Conservation (phyloP, 2,888 invertebrate species). For the Onchidella celtica region DNA sequence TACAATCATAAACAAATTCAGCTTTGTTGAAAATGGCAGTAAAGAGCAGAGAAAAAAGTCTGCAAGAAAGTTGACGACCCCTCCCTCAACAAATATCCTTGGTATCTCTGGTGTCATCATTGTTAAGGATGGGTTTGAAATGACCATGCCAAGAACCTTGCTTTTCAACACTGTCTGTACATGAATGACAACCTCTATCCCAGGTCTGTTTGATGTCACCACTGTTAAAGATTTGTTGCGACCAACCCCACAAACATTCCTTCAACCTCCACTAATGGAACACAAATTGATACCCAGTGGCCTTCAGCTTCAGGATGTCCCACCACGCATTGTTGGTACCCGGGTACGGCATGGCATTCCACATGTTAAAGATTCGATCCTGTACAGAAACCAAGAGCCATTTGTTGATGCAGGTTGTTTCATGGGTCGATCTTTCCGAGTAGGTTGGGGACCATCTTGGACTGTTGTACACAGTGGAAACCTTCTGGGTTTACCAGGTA, state of each 20-base stretch:
- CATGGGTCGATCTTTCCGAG: conserved; percentile 83
- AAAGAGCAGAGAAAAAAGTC: no score
- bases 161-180: no score
- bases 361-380: conserved; percentile 69
- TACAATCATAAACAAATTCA: no score
- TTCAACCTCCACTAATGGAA: conserved; percentile 66
- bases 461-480: conserved; percentile 82
- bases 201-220: conserved; percentile 30
- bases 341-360: conserved; percentile 65
- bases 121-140: no score
- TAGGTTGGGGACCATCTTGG: conserved; percentile 88
- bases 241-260: conserved; percentile 56
- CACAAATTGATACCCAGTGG: conserved; percentile 72
- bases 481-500: conserved; percentile 39
- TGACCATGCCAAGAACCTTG: no score
- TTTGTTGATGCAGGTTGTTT: conserved; percentile 79
- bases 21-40: no score
- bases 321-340: conserved; percentile 67
- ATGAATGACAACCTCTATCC: no score
- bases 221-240: conserved; percentile 17
- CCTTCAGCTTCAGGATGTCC: conserved; percentile 64
- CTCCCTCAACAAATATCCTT: no score
- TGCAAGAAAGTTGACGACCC: no score
- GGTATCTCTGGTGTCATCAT: no score
- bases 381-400: conserved; percentile 70